Base-by-base conservation (phyloP, 2,888 invertebrate species). In the Fabriciana adippe region DNA sequence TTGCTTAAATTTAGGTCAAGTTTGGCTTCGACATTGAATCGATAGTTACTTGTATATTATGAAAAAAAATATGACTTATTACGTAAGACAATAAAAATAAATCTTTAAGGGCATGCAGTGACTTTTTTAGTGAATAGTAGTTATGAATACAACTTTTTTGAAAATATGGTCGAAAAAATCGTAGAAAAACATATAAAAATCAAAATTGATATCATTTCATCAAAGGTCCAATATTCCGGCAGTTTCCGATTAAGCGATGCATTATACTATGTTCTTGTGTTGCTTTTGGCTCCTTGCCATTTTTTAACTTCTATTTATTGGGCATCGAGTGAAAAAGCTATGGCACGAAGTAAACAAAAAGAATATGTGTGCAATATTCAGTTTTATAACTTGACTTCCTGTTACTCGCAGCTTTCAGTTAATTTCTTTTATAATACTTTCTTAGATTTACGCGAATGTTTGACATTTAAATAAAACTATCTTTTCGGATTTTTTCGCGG, bases 241-340 rank as follows among this genome's bases (percentile, higher is more conserved):
- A 18, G 31, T 16, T 50, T 56, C 18, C 55, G 50, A 45, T 59
- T 16, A 64, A 68, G 66, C 68, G 48, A 71, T 64, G 68, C 67
- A 53, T 47, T 66, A 67, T 47, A n/a, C n/a, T n/a, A n/a, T n/a
- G 60, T 64, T 55, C 67, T 70, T 72, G 64, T 64, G 61, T 60
- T 48, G 56, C 18, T 72, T 75, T 76, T 75, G 75, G 72, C 66
- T 69, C 47, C 15, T 14, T 63, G 69, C 64, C 65, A 72, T 64
- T 63, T 68, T 66, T 60, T 50, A 61, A 53, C 18, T 47, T 66
- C 35, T 50, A 61, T 53, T 61, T 51, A 21, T 14, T 35, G 14
- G 14, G 16, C 16, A 35, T 11, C 26, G 47, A 59, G 26, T n/a
- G 21, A n/a, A n/a, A 47, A n/a, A 47, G 8, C 6, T 31, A 21